Conservation (phyloP, 2,113 vertebrate species). For the Actinemys pallida region DNA sequence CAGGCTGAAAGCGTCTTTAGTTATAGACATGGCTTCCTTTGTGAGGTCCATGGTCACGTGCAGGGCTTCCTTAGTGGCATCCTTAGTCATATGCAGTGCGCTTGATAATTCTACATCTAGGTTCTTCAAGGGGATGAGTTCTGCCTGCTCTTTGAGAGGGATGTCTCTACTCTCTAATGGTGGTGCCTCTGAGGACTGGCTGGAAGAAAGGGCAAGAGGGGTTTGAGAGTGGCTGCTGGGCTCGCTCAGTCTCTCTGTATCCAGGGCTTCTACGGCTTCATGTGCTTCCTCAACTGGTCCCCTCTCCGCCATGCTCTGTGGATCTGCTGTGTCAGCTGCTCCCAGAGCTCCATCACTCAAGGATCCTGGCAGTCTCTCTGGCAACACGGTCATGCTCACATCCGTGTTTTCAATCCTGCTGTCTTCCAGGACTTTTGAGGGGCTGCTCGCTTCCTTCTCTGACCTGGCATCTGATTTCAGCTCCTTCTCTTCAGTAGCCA, state of each 20-base stretch:
- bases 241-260: constrained; percentile 56
- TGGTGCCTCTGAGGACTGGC: constrained; percentile 13
- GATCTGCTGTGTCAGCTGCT: not conserved
- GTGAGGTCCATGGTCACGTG: constrained; percentile 93
- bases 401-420: constrained; percentile 63
- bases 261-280: constrained; percentile 86
- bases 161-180: not conserved
- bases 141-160: constrained; percentile 56
- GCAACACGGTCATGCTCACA: not conserved
- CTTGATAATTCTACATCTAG: constrained; percentile 91
- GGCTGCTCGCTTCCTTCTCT: constrained; percentile 60
- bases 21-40: constrained; percentile 94
- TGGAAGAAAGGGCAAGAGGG: constrained; percentile 49
- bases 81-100: constrained; percentile 91
- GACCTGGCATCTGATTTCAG: constrained; percentile 71
- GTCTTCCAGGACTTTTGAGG: constrained; percentile 73
- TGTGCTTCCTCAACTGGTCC: constrained; percentile 85
- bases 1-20: constrained; percentile 93
- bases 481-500: constrained; percentile 53
- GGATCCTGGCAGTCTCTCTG: constrained; percentile 47
- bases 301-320: constrained; percentile 59
- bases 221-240: constrained; percentile 23
- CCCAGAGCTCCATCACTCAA: constrained; percentile 45
- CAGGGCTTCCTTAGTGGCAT: constrained; percentile 92
- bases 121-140: constrained; percentile 82